phyloP scores from a whole-genome alignment of 53 echinoderm and acorn worm genomes.

The Stichopus horrens region DNA sequence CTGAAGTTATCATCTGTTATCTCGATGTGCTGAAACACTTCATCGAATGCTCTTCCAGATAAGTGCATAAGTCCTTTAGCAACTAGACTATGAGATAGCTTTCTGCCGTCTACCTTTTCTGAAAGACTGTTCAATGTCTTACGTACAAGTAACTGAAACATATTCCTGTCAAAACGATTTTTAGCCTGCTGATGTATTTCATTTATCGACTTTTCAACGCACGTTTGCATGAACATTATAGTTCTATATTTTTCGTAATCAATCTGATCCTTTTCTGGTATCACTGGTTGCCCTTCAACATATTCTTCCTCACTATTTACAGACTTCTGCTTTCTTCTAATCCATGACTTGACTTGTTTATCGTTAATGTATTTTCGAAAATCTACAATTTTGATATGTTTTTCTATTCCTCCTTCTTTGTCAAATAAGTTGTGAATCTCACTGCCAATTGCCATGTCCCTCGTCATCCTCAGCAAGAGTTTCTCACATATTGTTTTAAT shows the following conservation, averaged over 20 bases:
- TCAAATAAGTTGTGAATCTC: not conserved
- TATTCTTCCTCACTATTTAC: too few species aligned
- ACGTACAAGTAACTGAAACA: not conserved
- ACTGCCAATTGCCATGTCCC: slow-evolving; percentile 26
- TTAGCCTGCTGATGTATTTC: not conserved
- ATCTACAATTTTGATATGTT: not conserved
- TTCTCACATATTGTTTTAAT: not conserved
- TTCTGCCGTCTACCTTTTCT: not conserved
- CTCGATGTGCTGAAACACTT: not conserved
- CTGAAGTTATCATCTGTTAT: not conserved
- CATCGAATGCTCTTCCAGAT: not conserved
- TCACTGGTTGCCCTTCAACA: not conserved
- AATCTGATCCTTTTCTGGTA: not conserved
- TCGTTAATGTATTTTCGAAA: not conserved
- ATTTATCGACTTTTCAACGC: not conserved
- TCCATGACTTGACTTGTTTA: too few species aligned
- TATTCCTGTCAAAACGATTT: not conserved
- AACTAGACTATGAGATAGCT: not conserved
- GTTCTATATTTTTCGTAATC: not conserved
- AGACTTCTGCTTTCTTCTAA: too few species aligned
- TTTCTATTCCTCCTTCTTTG: slow-evolving; percentile 22
- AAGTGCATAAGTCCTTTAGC: slow-evolving; percentile 8
- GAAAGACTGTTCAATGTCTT: not conserved
- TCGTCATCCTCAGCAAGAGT: not conserved
- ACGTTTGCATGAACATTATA: not conserved